These are phyloP conservation scores for Trididemnum clinides DNA, from an alignment of 23 tunicate species.

Conservation along the genomic window DNA sequence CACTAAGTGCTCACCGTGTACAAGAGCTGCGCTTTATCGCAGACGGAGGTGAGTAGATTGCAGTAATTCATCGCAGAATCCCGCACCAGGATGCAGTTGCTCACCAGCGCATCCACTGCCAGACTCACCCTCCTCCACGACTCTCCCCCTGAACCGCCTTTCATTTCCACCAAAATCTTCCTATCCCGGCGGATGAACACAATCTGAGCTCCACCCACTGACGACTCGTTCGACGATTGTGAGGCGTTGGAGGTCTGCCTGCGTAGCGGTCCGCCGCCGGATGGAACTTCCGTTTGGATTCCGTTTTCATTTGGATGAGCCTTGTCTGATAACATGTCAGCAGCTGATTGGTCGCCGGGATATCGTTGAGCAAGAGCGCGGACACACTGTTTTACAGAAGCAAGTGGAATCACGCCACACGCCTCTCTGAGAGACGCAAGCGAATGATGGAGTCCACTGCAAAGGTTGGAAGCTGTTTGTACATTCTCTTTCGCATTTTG, in stretches of 20 bases:
- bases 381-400: slow-evolving; percentile 76
- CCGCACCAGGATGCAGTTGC: slow-evolving; percentile 38
- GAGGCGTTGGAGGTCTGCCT: slow-evolving; percentile 44
- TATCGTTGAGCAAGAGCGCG: slow-evolving; percentile 62
- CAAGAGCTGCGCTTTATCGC: slow-evolving; percentile 35
- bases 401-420: slow-evolving; percentile 67
- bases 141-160: slow-evolving; percentile 40
- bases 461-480: slow-evolving; percentile 29
- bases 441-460: slow-evolving; percentile 34
- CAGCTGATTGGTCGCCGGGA: slow-evolving; percentile 4
- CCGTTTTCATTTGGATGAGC: not conserved
- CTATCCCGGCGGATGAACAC: slow-evolving; percentile 17
- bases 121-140: slow-evolving; percentile 57
- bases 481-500: not conserved
- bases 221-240: slow-evolving; percentile 55
- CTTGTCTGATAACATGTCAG: not conserved
- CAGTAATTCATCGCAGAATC: slow-evolving; percentile 39
- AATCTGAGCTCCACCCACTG: not conserved
- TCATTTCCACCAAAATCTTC: slow-evolving; percentile 37
- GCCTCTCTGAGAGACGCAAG: slow-evolving; percentile 52
- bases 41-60: slow-evolving; percentile 32
- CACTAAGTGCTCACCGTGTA: no score
- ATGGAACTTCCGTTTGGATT: not conserved
- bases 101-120: slow-evolving; percentile 54
- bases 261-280: slow-evolving; percentile 9